Evolutionary conservation across 1,140 invertebrate species (phyloP), one percentile per base, ranked within the genome.

Genomic region (Megathymus violae): DNA sequence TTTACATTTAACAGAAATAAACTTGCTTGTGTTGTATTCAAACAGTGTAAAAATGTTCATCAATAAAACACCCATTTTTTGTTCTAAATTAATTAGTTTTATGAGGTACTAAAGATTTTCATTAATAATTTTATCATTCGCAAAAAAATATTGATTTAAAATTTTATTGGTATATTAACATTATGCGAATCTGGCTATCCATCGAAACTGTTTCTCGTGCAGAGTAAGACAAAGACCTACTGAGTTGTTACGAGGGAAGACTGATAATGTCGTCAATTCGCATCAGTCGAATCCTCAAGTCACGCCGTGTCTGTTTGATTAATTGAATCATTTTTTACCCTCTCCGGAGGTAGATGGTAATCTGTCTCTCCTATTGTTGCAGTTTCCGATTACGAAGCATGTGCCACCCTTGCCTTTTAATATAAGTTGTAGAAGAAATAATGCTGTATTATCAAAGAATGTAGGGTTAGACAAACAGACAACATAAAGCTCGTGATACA

Each of bases 181-280:
- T n/a, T n/a, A n/a, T n/a, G n/a, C n/a, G n/a, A 3, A 6, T 6
- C 22, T 25, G 3, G 22, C 3, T 25, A 25, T 25, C 22, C 6
- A 25, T 25, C 6, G 3, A 31, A 31, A 31, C 27, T 31, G 16
- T 43, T 43, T 1, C 22, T n/a, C 6, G 22, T 31, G 9, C 34
- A 15, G 2, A 14, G 46, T 50, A 10, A 47, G 34, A 47, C 31
- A 25, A 14, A 10, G 10, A 13, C 14, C 56, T 47, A 78, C 87
- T 85, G 81, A 83, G 71, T 82, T 73, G 83, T 82, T 85, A 83
- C 82, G 69, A 71, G 82, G 82, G 74, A 80, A 75, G 80, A 78
- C 82, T 86, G 85, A 86, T 87, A 88, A 89, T 86, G 78, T 80
- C 83, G 72, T 87, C 83, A 80, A 80, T 85, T 84, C 72, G 56